Evolutionary conservation across 2,113 vertebrate species (phyloP).

Genomic region (Poicephalus gulielmi): DNA sequence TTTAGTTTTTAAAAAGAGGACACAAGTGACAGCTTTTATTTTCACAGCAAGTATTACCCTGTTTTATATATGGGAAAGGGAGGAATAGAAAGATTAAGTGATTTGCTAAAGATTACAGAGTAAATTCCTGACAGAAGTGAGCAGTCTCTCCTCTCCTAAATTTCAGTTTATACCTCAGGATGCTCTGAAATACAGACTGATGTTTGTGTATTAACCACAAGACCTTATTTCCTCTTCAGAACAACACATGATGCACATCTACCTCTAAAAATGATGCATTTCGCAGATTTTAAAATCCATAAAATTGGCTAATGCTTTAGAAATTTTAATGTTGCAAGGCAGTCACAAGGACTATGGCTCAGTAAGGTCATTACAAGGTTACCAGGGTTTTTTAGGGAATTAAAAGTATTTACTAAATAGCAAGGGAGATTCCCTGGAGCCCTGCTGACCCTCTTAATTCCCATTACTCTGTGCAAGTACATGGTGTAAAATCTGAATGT

Average conservation of each 20-base stretch:
- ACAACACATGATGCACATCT: neutral
- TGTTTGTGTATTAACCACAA: neutral
- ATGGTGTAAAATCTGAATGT: neutral
- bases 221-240: neutral
- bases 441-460: conserved; percentile 11
- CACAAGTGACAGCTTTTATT: neutral
- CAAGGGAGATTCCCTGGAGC: neutral
- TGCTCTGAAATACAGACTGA: neutral
- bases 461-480: neutral
- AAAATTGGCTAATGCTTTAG: neutral
- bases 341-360: neutral
- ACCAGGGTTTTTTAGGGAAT: neutral
- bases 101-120: neutral
- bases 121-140: neutral
- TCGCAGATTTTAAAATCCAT: neutral
- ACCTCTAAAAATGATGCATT: neutral
- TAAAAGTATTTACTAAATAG: conserved; percentile 38
- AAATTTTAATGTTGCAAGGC: neutral
- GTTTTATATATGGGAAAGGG: neutral
- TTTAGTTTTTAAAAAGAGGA: neutral
- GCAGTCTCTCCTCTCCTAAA: neutral
- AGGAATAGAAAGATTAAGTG: neutral
- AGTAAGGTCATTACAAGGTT: neutral
- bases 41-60: neutral
- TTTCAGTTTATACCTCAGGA: neutral